Percentiles rank a stretch among this genome's conserved stretches.
phyloP scores from a whole-genome alignment of 1,140 invertebrate species.

The Drosophila busckii region DNA sequence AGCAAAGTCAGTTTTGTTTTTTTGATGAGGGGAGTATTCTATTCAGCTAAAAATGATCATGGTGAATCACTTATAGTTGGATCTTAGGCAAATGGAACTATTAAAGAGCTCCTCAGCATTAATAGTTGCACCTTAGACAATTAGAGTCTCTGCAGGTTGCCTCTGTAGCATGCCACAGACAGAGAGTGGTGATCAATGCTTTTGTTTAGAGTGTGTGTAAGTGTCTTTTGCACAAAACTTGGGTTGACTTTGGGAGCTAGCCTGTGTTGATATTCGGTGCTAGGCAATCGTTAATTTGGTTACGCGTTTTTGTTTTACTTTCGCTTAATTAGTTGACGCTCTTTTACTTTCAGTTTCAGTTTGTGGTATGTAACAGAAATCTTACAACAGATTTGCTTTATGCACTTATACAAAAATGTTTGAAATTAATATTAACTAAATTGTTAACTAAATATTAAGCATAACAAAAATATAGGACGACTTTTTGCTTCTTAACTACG shows the following conservation, averaged over 20 bases:
- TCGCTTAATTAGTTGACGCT: not conserved
- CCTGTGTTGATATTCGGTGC: not conserved
- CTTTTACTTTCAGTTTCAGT: conserved; percentile 20
- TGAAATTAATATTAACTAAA: conserved; percentile 44
- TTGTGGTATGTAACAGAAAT: conserved; percentile 43
- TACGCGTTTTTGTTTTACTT: conserved; percentile 7
- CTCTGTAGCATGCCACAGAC: conserved; percentile 14
- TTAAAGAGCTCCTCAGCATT: too few relatives aligned
- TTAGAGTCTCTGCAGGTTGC: conserved; percentile 71
- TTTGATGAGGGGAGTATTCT: too few relatives aligned
- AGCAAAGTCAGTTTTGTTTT: too few relatives aligned
- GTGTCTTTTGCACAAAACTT: conserved; percentile 16
- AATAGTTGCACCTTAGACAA: conserved; percentile 67
- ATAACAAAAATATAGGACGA: conserved; percentile 67
- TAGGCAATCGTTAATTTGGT: too few relatives aligned
- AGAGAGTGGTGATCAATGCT: conserved; percentile 1
- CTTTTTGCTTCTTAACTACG: conserved; percentile 52
- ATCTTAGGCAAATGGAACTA: too few relatives aligned
- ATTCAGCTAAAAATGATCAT: too few relatives aligned
- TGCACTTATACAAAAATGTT: conserved; percentile 36
- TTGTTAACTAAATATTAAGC: conserved; percentile 52
- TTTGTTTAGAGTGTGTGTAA: conserved; percentile 9
- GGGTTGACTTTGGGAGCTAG: conserved; percentile 10
- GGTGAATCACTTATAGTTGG: too few relatives aligned
- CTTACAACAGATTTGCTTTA: conserved; percentile 65